Percentiles rank a stretch among this genome's conserved stretches.
These are phyloP conservation scores for Neocloeon triangulifer DNA, from an alignment of 1,140 invertebrate genomes.

Conservation along the genomic window DNA sequence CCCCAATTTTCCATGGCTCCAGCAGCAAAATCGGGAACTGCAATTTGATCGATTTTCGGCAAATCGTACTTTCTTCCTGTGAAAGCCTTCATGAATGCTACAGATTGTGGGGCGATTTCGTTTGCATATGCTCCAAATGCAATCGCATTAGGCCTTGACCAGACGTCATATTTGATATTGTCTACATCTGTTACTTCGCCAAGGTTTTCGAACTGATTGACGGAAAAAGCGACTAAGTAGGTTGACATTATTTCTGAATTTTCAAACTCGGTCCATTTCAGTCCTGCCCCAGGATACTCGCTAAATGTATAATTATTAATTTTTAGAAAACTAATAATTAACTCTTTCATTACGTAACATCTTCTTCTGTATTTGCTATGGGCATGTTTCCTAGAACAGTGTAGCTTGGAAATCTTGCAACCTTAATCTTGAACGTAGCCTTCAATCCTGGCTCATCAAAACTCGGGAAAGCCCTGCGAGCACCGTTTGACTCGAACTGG, in stretches of 20 bases:
- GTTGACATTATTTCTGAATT: constrained; percentile 58
- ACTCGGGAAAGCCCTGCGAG: constrained; percentile 76
- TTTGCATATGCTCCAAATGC: constrained; percentile 11
- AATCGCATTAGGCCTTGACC: constrained; percentile 31
- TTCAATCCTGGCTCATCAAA: constrained; percentile 92
- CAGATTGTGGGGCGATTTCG: constrained; percentile 12
- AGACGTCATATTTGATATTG: constrained; percentile 16
- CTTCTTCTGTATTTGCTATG: constrained; percentile 12
- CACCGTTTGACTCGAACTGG: constrained; percentile 87
- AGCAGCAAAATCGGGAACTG: constrained; percentile 52
- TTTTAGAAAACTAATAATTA: background rate
- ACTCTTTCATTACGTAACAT: background rate
- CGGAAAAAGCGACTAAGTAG: constrained; percentile 45
- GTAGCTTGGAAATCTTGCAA: constrained; percentile 44
- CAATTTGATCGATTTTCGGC: constrained; percentile 38
- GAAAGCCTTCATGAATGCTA: constrained; percentile 7
- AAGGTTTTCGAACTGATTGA: constrained; percentile 39
- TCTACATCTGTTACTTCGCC: no score
- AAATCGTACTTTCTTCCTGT: constrained; percentile 4
- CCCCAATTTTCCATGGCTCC: constrained; percentile 76
- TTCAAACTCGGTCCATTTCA: no score
- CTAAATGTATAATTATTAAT: constrained; percentile 1
- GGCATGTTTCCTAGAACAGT: constrained; percentile 62
- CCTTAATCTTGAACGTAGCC: constrained; percentile 56
- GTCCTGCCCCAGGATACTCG: constrained; percentile 28